Base-by-base conservation (phyloP, 23 tunicate species). In the Halocynthia roretzi region DNA sequence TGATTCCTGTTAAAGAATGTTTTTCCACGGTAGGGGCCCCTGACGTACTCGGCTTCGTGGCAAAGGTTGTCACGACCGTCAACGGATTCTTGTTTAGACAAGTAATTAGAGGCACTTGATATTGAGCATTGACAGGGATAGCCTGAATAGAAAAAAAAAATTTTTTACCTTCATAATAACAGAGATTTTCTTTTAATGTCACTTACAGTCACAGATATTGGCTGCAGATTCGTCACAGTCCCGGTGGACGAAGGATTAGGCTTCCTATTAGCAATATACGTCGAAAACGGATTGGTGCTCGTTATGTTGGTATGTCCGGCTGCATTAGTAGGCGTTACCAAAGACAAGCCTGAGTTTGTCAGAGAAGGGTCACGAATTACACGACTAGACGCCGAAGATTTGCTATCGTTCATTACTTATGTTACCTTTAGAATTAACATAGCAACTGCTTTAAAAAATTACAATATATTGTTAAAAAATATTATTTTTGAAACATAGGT, bases 371-470 rank as follows among this genome's bases (percentile, higher is more conserved):
- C 56, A 8, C 78, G 78, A 54, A 21, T 22, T 50, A 74, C 19
- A 15, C 78, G 78, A 54, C 22, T 74, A 19, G 78, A 53, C 21
- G 78, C 14, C 62, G 78, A 44, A 8, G 69, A 48, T 74, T 74
- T 74, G 64, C 78, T 74, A 22, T 74, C 78, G 19, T 62, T 74
- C 78, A 74, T 74, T 74, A 53, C 56, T 54, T 74, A 19, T 48
- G 56, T 20, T 52, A 74, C 55, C 55, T 74, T 48, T n/a, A 74
- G 31, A 20, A 65, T 65, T 15, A 65, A 20, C 70, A 65, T 65
- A 8, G 19, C 31, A 65, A 65, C 70, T 20, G 31, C 22, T 20
- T 11, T 6, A 20, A 10, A 65, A 40, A 65, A 20, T 20, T 20
- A 65, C 5, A 40, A 40, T 65, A 20, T 11, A 10, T 9, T 20